Evolutionary conservation across 2,797 vertebrate genomes (phyloP).

Genomic region (Myripristis murdjan): DNA sequence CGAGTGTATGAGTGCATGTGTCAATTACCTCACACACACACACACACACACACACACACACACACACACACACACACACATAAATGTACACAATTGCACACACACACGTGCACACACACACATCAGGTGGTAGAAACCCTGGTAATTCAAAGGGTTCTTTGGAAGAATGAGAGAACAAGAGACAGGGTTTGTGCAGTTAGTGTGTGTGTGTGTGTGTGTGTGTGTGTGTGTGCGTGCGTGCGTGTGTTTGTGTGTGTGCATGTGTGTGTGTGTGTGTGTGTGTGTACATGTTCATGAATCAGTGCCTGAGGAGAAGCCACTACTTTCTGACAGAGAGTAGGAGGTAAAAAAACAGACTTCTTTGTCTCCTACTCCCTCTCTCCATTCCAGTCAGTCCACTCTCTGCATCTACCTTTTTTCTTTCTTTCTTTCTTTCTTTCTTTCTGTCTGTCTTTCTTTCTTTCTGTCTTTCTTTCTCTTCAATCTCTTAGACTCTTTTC

Average conservation of each 20-base stretch:
- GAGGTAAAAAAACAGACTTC: slow-evolving; percentile 16
- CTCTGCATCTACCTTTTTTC: background rate
- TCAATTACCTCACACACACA: slow-evolving; percentile 48
- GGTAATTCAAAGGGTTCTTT: slow-evolving; percentile 57
- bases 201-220: no score
- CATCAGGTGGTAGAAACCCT: background rate
- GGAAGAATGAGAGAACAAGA: background rate
- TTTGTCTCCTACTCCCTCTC: slow-evolving; percentile 4
- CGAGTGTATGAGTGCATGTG: slow-evolving; percentile 25
- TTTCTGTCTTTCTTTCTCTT: background rate
- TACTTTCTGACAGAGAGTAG: slow-evolving; percentile 43
- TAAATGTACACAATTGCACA: no score
- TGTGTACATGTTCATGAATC: slow-evolving; percentile 41
- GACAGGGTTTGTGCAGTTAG: no score
- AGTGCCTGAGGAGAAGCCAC: slow-evolving; percentile 27
- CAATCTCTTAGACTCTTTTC: no score
- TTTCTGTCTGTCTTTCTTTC: background rate
- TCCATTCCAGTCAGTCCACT: background rate
- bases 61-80: no score
- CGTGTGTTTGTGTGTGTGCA: background rate
- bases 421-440: background rate
- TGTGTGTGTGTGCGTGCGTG: background rate
- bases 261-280: slow-evolving; percentile 10
- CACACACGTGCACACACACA: slow-evolving; percentile 15
- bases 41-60: no score